A percentile compares a stretch with the other conserved stretches of the same genome.
These are phyloP conservation scores for Corythornis vintsioides DNA, from an alignment of 2,113 vertebrate genomes.

Conservation along the genomic window DNA sequence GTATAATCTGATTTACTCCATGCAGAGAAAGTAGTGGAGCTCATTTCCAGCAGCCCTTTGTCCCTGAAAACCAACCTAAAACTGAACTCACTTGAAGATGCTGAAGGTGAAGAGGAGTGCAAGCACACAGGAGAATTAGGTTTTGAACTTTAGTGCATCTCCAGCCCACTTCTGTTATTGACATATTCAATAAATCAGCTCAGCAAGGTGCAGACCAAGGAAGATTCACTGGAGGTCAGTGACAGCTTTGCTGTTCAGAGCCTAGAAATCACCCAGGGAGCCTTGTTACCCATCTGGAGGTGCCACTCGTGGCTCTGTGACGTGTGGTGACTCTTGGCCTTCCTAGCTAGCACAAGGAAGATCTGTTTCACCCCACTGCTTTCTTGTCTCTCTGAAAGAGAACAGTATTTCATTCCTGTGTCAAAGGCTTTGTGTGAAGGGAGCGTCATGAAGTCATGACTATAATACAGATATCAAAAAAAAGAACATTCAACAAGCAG, in stretches of 20 bases:
- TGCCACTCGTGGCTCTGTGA: background rate
- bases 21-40: background rate
- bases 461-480: background rate
- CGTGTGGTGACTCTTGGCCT: rapidly evolving
- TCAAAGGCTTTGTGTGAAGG: background rate
- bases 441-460: rapidly evolving
- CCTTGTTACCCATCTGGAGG: background rate
- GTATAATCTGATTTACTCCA: background rate
- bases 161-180: background rate
- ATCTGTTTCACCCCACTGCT: background rate
- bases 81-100: background rate
- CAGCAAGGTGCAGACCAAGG: background rate
- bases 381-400: background rate
- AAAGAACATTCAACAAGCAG: background rate
- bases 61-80: background rate
- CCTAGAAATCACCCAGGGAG: background rate
- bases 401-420: background rate
- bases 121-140: background rate
- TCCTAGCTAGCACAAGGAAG: background rate
- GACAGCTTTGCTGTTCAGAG: constrained; percentile 11
- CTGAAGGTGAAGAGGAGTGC: background rate
- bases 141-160: background rate
- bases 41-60: background rate
- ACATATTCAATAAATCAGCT: background rate
- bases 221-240: background rate